Evolutionary conservation across 2,797 vertebrate species (phyloP).

Genomic region (Thunnus albacares): DNA sequence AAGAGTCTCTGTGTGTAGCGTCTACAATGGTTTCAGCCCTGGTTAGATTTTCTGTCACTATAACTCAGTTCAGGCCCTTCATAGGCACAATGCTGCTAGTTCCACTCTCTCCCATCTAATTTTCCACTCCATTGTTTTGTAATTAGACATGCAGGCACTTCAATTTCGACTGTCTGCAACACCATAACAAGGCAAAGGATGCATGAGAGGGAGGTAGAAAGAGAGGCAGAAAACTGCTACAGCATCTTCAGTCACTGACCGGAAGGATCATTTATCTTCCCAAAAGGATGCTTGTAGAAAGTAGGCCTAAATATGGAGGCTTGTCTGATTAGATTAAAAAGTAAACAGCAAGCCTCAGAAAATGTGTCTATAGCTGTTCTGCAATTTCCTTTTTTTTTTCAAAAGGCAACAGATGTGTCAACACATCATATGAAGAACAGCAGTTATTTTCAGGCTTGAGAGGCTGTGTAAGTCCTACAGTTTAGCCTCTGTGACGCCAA

Average conservation of each 20-base stretch:
- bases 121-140: slow-evolving; percentile 75
- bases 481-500: slow-evolving; percentile 4
- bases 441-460: slow-evolving; percentile 44
- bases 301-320: slow-evolving; percentile 11
- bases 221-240: slow-evolving; percentile 30
- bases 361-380: slow-evolving; percentile 10
- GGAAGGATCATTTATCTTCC: slow-evolving; percentile 36
- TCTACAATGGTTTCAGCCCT: slow-evolving; percentile 13
- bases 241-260: slow-evolving; percentile 16
- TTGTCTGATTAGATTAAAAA: slow-evolving; percentile 48
- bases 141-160: slow-evolving; percentile 72
- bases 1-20: not conserved
- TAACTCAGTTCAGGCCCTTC: slow-evolving; percentile 38
- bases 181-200: slow-evolving; percentile 52
- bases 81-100: slow-evolving; percentile 28
- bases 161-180: slow-evolving; percentile 56
- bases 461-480: slow-evolving; percentile 18
- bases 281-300: slow-evolving; percentile 30
- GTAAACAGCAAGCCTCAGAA: slow-evolving; percentile 8
- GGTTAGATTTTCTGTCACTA: slow-evolving; percentile 45
- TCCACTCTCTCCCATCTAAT: slow-evolving; percentile 49
- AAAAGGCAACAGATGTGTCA: slow-evolving; percentile 28
- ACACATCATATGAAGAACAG: slow-evolving; percentile 37
- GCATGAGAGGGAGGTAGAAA: slow-evolving; percentile 7
- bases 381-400: slow-evolving; percentile 3